phyloP scores from a whole-genome alignment of 92 coral and sea anemone species.

The Phymanthus crucifer region DNA sequence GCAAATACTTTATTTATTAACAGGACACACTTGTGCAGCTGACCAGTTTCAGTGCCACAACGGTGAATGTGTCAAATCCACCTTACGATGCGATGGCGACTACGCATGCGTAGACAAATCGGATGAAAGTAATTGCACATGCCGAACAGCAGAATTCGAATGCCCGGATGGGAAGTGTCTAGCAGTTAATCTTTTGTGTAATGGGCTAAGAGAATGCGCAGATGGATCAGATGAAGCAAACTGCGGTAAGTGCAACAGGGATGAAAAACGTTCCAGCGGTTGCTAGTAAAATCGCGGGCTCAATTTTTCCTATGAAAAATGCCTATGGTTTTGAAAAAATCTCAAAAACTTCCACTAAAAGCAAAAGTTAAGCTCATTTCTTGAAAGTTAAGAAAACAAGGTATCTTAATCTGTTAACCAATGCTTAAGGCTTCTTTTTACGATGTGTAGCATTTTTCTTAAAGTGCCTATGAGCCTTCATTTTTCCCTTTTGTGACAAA shows the following conservation, averaged over 20 bases:
- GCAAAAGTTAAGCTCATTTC: too few species aligned
- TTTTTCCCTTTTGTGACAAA: too few species aligned
- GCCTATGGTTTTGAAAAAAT: too few species aligned
- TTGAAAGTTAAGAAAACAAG: too few species aligned
- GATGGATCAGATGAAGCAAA: conserved; percentile 75
- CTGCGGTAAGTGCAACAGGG: conserved; percentile 65
- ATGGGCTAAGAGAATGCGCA: conserved; percentile 49
- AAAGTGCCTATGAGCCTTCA: too few species aligned
- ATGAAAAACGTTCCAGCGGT: too few species aligned
- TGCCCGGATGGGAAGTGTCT: conserved; percentile 62
- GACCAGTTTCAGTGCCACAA: conserved; percentile 64
- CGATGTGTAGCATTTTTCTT: too few species aligned
- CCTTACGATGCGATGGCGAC: conserved; percentile 71
- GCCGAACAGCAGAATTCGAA: conserved; percentile 50
- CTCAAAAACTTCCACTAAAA: too few species aligned
- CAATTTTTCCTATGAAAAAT: too few species aligned
- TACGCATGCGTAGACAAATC: conserved; percentile 61
- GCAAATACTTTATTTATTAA: not conserved
- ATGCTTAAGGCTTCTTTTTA: too few species aligned
- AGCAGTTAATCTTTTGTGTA: conserved; percentile 48
- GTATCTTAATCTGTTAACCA: too few species aligned
- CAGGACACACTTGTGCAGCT: conserved; percentile 53
- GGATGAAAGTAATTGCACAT: conserved; percentile 68
- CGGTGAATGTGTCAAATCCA: conserved; percentile 56
- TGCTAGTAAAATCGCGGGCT: too few species aligned